Evolutionary conservation across 2,888 invertebrate species (phyloP).

Genomic region (Lasioglossum zephyrum): DNA sequence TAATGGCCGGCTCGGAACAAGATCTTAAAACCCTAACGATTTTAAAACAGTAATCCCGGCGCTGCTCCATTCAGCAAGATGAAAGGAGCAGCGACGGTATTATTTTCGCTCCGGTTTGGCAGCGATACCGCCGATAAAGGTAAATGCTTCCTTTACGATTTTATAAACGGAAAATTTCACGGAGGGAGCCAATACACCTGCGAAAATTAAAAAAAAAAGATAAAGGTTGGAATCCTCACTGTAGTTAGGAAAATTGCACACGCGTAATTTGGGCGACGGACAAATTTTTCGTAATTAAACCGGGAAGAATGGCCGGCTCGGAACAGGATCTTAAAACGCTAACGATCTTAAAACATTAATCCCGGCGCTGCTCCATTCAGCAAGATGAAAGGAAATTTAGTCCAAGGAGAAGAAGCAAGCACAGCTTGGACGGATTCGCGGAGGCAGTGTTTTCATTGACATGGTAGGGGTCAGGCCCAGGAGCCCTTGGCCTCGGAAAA

Average conservation of each 20-base stretch:
- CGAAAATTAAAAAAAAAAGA: too few relatives aligned
- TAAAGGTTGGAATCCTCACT: too few relatives aligned
- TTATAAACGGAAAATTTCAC: too few relatives aligned
- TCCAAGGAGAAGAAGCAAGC: slow-evolving; percentile 37
- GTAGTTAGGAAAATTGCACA: not conserved
- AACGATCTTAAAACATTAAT: slow-evolving; percentile 41
- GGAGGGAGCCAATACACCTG: too few relatives aligned
- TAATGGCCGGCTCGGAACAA: not conserved
- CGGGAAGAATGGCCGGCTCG: not conserved
- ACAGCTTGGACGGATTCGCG: slow-evolving; percentile 29
- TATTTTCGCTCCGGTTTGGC: too few relatives aligned
- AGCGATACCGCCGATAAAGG: too few relatives aligned
- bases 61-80: not conserved
- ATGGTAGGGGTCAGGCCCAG: slow-evolving; percentile 46
- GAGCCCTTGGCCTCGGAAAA: slow-evolving; percentile 75
- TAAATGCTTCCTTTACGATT: too few relatives aligned
- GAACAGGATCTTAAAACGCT: slow-evolving; percentile 2
- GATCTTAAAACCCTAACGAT: slow-evolving; percentile 2
- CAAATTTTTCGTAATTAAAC: slow-evolving; percentile 9
- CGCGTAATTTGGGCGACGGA: not conserved
- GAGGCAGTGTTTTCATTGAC: slow-evolving; percentile 43
- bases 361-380: slow-evolving; percentile 8
- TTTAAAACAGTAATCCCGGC: slow-evolving; percentile 46
- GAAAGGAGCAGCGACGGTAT: slow-evolving; percentile 17
- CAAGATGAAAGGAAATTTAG: slow-evolving; percentile 37